phyloP scores from a whole-genome alignment of 1,140 invertebrate genomes.

The Plodia interpunctella region DNA sequence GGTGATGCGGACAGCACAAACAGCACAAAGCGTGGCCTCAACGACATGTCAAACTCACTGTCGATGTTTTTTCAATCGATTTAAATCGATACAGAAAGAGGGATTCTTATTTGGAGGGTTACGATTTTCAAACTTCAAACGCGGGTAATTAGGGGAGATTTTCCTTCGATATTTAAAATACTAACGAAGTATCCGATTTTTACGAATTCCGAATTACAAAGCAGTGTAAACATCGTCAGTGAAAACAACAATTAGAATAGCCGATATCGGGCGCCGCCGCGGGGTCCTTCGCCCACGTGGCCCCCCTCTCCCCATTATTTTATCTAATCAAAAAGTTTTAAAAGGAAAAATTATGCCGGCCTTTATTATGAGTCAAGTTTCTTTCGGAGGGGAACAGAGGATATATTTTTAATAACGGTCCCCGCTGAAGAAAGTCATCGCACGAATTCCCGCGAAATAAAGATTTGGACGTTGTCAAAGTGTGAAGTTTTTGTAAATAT shows the following conservation, averaged over 20 bases:
- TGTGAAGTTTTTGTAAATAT: constrained; percentile 30
- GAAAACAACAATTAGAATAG: constrained; percentile 74
- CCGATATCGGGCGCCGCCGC: constrained; percentile 66
- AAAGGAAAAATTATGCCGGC: constrained; percentile 77
- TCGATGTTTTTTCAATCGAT: constrained; percentile 64
- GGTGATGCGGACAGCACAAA: constrained; percentile 37
- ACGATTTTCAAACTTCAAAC: constrained; percentile 49
- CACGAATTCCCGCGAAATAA: constrained; percentile 31
- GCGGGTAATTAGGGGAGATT: constrained; percentile 39
- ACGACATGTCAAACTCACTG: constrained; percentile 58
- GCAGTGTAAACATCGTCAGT: constrained; percentile 46
- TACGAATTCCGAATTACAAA: constrained; percentile 27
- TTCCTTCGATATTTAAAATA: constrained; percentile 8
- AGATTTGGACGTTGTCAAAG: constrained; percentile 30
- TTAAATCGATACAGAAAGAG: constrained; percentile 47
- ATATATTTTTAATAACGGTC: constrained; percentile 74
- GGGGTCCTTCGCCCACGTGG: constrained; percentile 33
- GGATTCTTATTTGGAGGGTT: constrained; percentile 17
- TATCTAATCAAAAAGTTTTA: constrained; percentile 79
- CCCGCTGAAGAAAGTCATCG: constrained; percentile 58
- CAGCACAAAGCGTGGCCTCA: constrained; percentile 32
- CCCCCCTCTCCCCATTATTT: constrained; percentile 72
- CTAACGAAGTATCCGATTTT: constrained; percentile 28
- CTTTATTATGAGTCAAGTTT: constrained; percentile 78
- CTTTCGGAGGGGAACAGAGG: constrained; percentile 61